Evolutionary conservation across 1,140 invertebrate genomes (phyloP).

Genomic region (Drosophila quadrilineata): DNA sequence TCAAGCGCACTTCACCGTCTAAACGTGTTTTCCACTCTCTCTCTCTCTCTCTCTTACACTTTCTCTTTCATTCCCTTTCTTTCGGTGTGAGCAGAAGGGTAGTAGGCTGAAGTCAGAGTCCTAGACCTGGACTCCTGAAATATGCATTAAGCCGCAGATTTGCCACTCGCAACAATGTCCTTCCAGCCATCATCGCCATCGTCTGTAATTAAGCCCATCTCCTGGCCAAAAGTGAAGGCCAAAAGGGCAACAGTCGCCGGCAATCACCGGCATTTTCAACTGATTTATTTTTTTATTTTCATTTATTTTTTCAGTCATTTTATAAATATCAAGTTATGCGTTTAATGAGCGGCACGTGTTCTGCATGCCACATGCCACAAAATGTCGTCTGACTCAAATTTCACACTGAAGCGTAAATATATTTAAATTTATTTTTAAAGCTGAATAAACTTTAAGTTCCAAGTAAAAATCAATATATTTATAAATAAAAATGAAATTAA

Average conservation of each 20-base stretch:
- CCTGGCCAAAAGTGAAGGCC: background rate
- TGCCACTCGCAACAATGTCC: slow-evolving; percentile 52
- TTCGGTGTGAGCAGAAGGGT: slow-evolving; percentile 56
- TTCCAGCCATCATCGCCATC: background rate
- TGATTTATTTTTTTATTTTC: too few species aligned
- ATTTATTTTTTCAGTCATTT: too few species aligned
- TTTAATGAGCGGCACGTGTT: slow-evolving; percentile 79
- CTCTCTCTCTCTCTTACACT: background rate
- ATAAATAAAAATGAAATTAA: too few species aligned
- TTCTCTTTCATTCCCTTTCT: too few species aligned
- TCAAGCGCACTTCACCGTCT: slow-evolving; percentile 75
- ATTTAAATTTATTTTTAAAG: too few species aligned
- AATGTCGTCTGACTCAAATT: too few species aligned
- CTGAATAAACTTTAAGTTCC: too few species aligned
- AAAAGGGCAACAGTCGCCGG: slow-evolving; percentile 15
- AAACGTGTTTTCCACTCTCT: slow-evolving; percentile 63
- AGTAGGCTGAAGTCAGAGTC: slow-evolving; percentile 29
- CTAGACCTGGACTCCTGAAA: slow-evolving; percentile 45
- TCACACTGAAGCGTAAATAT: too few species aligned
- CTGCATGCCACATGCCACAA: background rate
- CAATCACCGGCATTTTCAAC: slow-evolving; percentile 12
- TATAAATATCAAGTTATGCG: slow-evolving; percentile 75
- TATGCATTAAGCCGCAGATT: slow-evolving; percentile 72
- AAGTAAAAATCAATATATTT: too few species aligned
- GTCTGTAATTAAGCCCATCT: slow-evolving; percentile 54